phyloP scores from a whole-genome alignment of 2,888 invertebrate genomes.

The Lacanobia oleracea region DNA sequence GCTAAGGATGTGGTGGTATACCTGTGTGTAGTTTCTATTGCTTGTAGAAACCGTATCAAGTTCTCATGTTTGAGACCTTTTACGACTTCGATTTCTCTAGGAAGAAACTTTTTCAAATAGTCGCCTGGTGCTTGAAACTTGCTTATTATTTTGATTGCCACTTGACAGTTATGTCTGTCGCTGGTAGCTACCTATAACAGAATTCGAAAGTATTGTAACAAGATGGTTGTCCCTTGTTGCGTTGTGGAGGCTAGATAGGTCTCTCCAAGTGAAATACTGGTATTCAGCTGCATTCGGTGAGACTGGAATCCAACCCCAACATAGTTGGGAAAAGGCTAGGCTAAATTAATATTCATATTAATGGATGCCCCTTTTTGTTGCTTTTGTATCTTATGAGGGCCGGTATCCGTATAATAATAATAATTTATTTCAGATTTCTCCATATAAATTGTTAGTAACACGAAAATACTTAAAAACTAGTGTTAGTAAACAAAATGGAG shows the following conservation, averaged over 20 bases:
- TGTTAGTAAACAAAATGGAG: too few relatives aligned
- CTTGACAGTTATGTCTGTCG: slow-evolving; percentile 93
- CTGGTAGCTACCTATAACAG: slow-evolving; percentile 92
- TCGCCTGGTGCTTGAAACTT: slow-evolving; percentile 95
- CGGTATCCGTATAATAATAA: background rate
- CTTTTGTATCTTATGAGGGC: background rate
- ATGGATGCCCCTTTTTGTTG: background rate
- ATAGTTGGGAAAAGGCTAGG: background rate
- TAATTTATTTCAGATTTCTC: too few relatives aligned
- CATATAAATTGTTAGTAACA: too few relatives aligned
- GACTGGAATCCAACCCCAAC: background rate
- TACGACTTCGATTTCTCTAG: slow-evolving; percentile 95
- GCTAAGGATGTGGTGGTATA: slow-evolving; percentile 69
- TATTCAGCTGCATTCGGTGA: background rate
- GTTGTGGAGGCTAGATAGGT: background rate
- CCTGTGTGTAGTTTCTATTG: slow-evolving; percentile 96
- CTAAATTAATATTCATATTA: background rate
- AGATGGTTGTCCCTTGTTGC: too few relatives aligned
- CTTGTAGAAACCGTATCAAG: slow-evolving; percentile 95
- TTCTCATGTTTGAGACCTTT: slow-evolving; percentile 95
- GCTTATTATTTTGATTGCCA: slow-evolving; percentile 96
- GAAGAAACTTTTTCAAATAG: slow-evolving; percentile 95
- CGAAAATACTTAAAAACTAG: too few relatives aligned
- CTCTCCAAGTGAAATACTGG: background rate
- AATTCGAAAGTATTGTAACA: background rate